Base-by-base conservation (phyloP, 1,140 invertebrate species). In the Antheraea pernyi region DNA sequence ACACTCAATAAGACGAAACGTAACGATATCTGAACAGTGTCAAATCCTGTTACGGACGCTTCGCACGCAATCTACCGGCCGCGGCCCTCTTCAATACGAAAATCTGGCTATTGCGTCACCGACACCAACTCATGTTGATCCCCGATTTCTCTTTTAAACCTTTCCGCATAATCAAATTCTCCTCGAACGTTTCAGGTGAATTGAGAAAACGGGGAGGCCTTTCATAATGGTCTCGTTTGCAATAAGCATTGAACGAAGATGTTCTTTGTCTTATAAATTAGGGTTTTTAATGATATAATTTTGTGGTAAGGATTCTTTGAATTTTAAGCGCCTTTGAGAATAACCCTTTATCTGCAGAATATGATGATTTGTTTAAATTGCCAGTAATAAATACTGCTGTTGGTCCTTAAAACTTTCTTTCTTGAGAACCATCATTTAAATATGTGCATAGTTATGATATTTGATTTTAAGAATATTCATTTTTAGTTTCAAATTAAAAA, bases 21-120 rank as follows among this genome's bases (percentile, higher is more conserved):
- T 74, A 73, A 78, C 74, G 71, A 77, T 82, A 76, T 79, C 76
- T 71, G 71, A 65, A 59, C 73, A 78, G 78, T 82, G 80, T 80
- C 82, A 84, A 82, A 84, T 80, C 77, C 74, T 75, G 77, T 78
- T 81, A 77, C 73, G 73, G 75, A 84, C 77, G 78, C 75, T 82
- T 82, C 75, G 72, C 74, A 75, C 69, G 73, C 77, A 79, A 79
- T 81, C 77, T 77, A 81, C 72, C 68, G 73, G 61, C 73, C 76
- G 66, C 68, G 73, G 61, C 73, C 76, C 70, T 53, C 70, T 73
- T 73, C 22, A 67, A 79, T 70, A 80, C 76, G 71, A 70, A 78
- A 80, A 80, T 72, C 74, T 72, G 67, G 60, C 70, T 70, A 58
- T 71, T 68, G 68, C 65, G 39, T 58, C 39, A n/a, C 46, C 46